phyloP scores from a whole-genome alignment of 1,140 invertebrate genomes.

The Aethina tumida region DNA sequence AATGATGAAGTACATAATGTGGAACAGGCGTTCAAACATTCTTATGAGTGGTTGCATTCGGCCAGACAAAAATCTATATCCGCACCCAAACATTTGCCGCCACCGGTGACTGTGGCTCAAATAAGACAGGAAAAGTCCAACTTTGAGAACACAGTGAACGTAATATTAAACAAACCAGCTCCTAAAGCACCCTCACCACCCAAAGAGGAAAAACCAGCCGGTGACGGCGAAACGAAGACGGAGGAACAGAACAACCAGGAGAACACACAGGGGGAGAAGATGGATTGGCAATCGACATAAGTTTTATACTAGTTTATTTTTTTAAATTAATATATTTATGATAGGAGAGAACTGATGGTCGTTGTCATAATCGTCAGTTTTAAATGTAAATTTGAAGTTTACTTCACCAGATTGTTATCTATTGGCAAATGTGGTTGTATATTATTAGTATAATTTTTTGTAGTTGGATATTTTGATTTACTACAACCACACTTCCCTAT shows the following conservation, averaged over 20 bases:
- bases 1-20: conserved; percentile 70
- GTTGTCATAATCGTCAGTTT: too few species aligned
- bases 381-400: conserved; percentile 1
- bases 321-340: conserved; percentile 12
- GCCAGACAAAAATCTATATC: conserved; percentile 50
- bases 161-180: conserved; percentile 78
- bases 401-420: too few species aligned
- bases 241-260: conserved; percentile 17
- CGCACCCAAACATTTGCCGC: conserved; percentile 51
- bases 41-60: conserved; percentile 62
- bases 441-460: conserved; percentile 1
- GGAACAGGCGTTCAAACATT: conserved; percentile 44
- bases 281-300: conserved; percentile 28
- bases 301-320: conserved; percentile 19
- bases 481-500: not conserved
- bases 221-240: conserved; percentile 17
- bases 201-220: conserved; percentile 37
- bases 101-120: conserved; percentile 64
- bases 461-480: not conserved
- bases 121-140: conserved; percentile 60
- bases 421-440: too few species aligned
- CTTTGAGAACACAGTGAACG: conserved; percentile 58
- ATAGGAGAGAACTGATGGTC: conserved; percentile 6
- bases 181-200: conserved; percentile 53
- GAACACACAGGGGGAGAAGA: conserved; percentile 22